Evolutionary conservation across 2,113 vertebrate genomes (phyloP), one percentile per base, ranked within the genome.

Genomic region (Blennius ocellaris): DNA sequence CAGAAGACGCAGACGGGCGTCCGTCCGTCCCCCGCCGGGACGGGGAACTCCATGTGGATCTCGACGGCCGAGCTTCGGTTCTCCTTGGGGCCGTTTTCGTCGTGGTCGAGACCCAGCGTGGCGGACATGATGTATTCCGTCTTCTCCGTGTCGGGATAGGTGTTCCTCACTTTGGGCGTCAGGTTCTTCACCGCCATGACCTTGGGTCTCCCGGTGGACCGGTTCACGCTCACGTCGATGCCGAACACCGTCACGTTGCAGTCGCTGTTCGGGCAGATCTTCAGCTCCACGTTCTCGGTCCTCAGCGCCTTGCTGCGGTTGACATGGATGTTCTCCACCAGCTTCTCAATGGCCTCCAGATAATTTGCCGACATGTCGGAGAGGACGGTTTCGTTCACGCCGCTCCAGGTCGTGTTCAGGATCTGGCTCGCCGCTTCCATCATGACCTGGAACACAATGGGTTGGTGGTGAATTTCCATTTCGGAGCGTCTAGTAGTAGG

Each of bases 1-100:
- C 97, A 98, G 84, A 95, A 98, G 30, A 97, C 96, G 57, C 97
- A 99, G 0, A 1, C 0, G 0, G 16, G 45, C 0, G 82, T 55
- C 0, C 8, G 16, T 3, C 1, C 0, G 0, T 16, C 0, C 1
- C 48, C 3, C 0, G 4, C 3, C 0, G 4, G 70, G 73, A 98
- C 97, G 8, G 69, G 72, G 73, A 98, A 98, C 2, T 51, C 72
- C 89, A 98, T 88, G 6, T 11, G 69, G 69, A 98, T 93, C 0
- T 11, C 1, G 6, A 86, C 0, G 1, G 17, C 5, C 0, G 73
- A 16, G 6, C 49, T 1, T 2, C 21, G 21, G 4, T 30, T 30
- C 21, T 30, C 21, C 21, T 30, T 30, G 21, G 21, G 2, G 21
- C 21, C 21, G 0, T 1, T 86, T 30, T 30, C 21, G 4, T 30